phyloP scores from a whole-genome alignment of 64 coral and sea anemone genomes.

The Montipora foliosa region DNA sequence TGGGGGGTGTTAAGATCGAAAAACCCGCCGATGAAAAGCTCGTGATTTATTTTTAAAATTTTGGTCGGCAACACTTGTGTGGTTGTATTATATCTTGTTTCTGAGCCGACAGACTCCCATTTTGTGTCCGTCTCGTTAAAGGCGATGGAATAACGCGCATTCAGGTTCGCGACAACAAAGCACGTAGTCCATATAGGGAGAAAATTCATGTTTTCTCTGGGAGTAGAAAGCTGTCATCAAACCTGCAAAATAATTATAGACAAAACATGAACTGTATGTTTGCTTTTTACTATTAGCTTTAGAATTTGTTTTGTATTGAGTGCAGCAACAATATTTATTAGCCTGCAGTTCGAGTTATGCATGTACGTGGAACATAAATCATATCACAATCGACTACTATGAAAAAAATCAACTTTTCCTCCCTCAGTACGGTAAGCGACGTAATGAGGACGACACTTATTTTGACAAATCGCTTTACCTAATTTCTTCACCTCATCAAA shows the following conservation, averaged over 20 bases:
- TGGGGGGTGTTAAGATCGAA: constrained; percentile 63
- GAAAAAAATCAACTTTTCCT: too few species aligned
- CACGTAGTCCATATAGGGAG: neutral
- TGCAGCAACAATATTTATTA: neutral
- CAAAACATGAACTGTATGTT: neutral
- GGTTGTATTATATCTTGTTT: neutral
- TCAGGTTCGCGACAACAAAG: neutral
- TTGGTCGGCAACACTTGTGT: neutral
- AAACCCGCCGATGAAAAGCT: constrained; percentile 74
- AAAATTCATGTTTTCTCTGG: neutral
- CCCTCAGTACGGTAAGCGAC: neutral
- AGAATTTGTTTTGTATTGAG: neutral
- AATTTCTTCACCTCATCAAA: too few species aligned
- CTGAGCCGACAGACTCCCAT: neutral
- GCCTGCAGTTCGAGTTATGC: too few species aligned
- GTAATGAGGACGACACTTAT: too few species aligned
- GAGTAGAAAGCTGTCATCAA: neutral
- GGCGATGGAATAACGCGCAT: neutral
- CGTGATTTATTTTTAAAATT: neutral
- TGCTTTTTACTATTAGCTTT: neutral
- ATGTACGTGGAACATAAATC: too few species aligned
- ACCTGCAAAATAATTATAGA: neutral
- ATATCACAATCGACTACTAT: too few species aligned
- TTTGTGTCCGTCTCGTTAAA: neutral
- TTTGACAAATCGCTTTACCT: too few species aligned